phyloP scores from a whole-genome alignment of 1,140 invertebrate species.

The Philopotamus ludificatus region DNA sequence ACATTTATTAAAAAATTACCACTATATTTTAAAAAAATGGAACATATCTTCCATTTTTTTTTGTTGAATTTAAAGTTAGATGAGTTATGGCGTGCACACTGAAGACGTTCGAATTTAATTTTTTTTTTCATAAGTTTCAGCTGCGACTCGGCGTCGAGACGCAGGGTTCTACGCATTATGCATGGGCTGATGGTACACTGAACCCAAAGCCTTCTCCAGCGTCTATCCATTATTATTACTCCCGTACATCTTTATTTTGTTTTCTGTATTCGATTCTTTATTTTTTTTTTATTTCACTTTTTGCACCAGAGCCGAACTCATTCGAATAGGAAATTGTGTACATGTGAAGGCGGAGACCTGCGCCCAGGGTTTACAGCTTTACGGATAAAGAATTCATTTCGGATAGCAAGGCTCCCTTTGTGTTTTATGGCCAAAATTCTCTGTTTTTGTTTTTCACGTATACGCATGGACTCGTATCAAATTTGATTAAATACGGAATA shows the following conservation, averaged over 20 bases:
- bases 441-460: constrained; percentile 26
- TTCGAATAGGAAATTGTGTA: constrained; percentile 38
- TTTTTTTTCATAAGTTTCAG: neutral
- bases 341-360: neutral
- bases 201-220: constrained; percentile 40
- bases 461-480: constrained; percentile 14
- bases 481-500: constrained; percentile 21
- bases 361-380: constrained; percentile 26
- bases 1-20: too few species aligned
- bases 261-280: constrained; percentile 31
- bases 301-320: constrained; percentile 32
- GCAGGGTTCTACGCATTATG: constrained; percentile 40
- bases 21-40: neutral
- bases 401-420: constrained; percentile 29
- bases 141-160: constrained; percentile 9
- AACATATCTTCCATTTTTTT: neutral
- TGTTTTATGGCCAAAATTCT: constrained; percentile 27
- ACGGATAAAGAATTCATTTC: constrained; percentile 40
- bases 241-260: constrained; percentile 43
- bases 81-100: too few species aligned
- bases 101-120: neutral
- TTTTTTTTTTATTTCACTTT: constrained; percentile 30
- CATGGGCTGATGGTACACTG: constrained; percentile 41
- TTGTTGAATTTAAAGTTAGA: constrained; percentile 4
- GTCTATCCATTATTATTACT: constrained; percentile 44